Percentiles rank a stretch among this genome's conserved stretches.
These are phyloP conservation scores for Epicauta chinensis DNA, from an alignment of 1,140 invertebrate genomes.

Conservation along the genomic window DNA sequence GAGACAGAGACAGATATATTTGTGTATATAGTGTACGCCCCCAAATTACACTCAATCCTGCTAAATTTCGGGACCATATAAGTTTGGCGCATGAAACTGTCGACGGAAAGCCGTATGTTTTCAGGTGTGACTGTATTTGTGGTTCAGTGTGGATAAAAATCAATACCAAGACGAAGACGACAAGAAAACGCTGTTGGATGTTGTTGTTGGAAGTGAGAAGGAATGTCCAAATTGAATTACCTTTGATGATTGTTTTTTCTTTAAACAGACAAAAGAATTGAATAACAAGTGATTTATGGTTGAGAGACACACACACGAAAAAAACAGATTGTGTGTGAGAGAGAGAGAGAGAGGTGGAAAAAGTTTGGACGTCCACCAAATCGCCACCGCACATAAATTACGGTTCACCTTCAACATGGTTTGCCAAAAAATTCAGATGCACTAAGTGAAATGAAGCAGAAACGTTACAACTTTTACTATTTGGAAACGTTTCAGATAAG, in stretches of 20 bases:
- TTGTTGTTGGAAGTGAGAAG: conserved; percentile 20
- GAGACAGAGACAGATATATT: conserved; percentile 15
- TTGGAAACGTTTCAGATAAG: no score
- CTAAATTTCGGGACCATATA: conserved; percentile 8
- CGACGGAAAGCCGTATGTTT: conserved; percentile 19
- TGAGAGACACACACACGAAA: no score
- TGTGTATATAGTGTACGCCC: conserved; percentile 23
- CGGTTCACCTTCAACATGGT: no score
- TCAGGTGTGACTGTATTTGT: conserved; percentile 24
- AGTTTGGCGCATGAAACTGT: background rate
- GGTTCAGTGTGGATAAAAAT: conserved; percentile 32
- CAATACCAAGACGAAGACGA: conserved; percentile 33
- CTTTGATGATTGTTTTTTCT: conserved; percentile 8
- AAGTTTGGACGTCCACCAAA: no score
- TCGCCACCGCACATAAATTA: no score
- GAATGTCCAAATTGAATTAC: conserved; percentile 25
- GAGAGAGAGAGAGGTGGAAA: no score
- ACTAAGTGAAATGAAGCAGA: no score
- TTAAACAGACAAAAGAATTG: background rate
- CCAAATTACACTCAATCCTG: conserved; percentile 17
- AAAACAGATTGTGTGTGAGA: no score
- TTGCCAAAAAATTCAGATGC: no score
- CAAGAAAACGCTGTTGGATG: conserved; percentile 24
- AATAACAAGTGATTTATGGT: no score
- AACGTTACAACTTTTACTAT: no score